Evolutionary conservation across 2,113 vertebrate genomes (phyloP).

Genomic region (Psammodynastes pulverulentus): DNA sequence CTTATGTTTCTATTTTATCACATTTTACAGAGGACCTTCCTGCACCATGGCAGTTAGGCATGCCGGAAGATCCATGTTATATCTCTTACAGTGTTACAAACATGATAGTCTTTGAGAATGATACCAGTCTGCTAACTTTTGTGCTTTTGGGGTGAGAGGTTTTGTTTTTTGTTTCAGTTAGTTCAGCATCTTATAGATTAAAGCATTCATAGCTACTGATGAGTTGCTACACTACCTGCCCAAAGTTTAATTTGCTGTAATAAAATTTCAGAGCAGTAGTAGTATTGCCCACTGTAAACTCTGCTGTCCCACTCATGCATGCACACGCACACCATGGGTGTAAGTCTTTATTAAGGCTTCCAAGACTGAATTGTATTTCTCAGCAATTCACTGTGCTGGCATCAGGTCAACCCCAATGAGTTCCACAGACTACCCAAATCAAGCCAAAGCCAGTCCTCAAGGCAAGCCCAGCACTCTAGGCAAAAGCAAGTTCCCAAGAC

Average conservation of each 20-base stretch:
- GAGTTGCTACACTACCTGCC: neutral
- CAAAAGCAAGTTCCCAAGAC: neutral
- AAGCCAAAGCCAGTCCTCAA: neutral
- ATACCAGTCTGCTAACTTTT: neutral
- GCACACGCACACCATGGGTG: neutral
- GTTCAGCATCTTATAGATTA: neutral
- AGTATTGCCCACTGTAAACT: neutral
- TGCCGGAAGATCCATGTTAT: neutral
- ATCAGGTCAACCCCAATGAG: neutral
- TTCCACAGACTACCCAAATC: neutral
- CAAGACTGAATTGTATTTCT: neutral
- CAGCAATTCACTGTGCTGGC: neutral
- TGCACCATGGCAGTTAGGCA: neutral
- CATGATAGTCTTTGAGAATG: neutral
- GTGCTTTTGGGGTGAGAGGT: no score
- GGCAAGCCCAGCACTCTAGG: neutral
- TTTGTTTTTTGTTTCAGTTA: neutral
- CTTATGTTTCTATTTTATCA: neutral
- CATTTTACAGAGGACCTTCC: neutral
- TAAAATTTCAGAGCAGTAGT: neutral
- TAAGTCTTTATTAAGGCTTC: neutral
- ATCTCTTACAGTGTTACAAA: neutral
- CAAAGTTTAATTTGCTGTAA: neutral
- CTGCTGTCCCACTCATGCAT: neutral
- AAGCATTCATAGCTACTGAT: neutral